phyloP scores from a whole-genome alignment of 2,113 vertebrate genomes.

The Pseudopipra pipra region DNA sequence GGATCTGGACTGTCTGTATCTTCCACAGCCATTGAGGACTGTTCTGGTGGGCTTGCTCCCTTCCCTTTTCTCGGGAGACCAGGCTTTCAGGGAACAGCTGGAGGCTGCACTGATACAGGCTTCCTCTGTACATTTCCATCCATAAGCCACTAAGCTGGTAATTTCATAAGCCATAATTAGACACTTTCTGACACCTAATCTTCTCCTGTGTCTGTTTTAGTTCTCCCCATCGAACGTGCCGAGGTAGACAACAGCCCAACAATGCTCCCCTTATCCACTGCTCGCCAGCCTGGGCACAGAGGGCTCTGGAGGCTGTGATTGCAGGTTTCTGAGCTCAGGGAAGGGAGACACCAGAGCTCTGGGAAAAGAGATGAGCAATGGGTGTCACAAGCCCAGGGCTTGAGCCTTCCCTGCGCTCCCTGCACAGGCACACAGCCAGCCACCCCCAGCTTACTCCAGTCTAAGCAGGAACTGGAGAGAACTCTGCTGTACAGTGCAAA shows the following conservation, averaged over 20 bases:
- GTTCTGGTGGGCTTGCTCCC: not conserved
- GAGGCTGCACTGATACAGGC: not conserved
- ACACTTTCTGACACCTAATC: not conserved
- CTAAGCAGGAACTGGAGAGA: not conserved
- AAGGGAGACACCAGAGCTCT: accelerated
- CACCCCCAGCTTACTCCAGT: not conserved
- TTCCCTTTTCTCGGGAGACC: not conserved
- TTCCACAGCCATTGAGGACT: not conserved
- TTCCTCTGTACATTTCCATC: not conserved
- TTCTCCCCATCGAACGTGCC: not conserved
- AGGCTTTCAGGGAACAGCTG: not conserved
- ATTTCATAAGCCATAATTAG: constrained; percentile 29
- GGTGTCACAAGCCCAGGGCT: not conserved
- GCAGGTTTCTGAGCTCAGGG: not conserved
- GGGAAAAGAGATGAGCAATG: not conserved
- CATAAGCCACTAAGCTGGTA: not conserved
- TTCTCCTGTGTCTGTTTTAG: not conserved
- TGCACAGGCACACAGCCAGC: not conserved
- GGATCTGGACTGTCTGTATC: not conserved
- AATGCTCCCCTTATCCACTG: not conserved
- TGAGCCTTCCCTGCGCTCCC: not conserved
- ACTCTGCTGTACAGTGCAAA: not conserved
- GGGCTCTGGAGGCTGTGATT: accelerated
- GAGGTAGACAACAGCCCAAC: not conserved
- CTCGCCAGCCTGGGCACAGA: accelerated